A percentile compares a stretch with the other conserved stretches of the same genome.
Evolutionary conservation across 2,888 invertebrate species (phyloP).

Genomic region (Drosophila mulleri): DNA sequence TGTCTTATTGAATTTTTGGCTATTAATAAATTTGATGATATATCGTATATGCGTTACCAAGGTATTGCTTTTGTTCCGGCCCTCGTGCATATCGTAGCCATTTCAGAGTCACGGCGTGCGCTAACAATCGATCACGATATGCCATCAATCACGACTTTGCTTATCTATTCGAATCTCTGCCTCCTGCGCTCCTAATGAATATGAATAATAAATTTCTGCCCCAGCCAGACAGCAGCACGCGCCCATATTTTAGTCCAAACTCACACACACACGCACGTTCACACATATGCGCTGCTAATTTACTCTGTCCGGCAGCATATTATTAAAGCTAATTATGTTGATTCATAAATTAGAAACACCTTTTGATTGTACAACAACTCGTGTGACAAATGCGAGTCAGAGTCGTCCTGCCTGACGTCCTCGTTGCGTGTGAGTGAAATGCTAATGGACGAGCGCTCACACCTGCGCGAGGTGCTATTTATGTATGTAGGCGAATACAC

Average conservation of each 20-base stretch:
- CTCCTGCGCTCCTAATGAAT: constrained; percentile 41
- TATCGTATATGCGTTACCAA: not conserved
- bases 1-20: constrained; percentile 17
- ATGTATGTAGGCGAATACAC: not conserved
- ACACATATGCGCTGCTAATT: constrained; percentile 50
- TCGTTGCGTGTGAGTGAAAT: constrained; percentile 37
- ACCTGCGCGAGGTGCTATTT: constrained; percentile 1
- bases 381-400: constrained; percentile 54
- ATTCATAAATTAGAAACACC: constrained; percentile 76
- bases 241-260: not conserved
- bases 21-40: constrained; percentile 4
- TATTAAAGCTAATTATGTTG: constrained; percentile 72
- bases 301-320: constrained; percentile 34
- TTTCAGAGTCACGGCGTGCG: not conserved
- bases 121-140: constrained; percentile 17
- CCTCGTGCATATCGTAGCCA: not conserved
- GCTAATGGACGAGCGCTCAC: constrained; percentile 38
- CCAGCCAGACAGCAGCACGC: constrained; percentile 2
- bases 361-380: constrained; percentile 60
- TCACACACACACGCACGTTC: not conserved
- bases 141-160: constrained; percentile 29
- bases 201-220: constrained; percentile 38
- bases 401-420: not conserved
- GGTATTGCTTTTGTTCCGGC: not conserved
- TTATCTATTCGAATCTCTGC: constrained; percentile 5